Evolutionary conservation across 1,140 invertebrate species (phyloP), one percentile per base, ranked within the genome.

Genomic region (Ostrea denselamellosa): DNA sequence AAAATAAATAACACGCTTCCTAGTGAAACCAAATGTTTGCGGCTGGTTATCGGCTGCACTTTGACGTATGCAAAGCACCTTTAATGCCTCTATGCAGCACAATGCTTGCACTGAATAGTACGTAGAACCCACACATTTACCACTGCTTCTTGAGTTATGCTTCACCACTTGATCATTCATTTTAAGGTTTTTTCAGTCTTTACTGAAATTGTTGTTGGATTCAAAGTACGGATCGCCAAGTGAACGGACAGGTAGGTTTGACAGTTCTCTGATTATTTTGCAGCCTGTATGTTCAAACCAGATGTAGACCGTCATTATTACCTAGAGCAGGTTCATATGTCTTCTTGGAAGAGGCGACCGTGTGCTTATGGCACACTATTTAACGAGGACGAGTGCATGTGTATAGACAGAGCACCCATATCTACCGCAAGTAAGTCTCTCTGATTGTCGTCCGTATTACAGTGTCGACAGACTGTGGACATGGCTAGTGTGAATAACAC

Each of bases 381-480:
- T 77, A 77, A 77, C 28, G 68, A 77, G 68, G 68, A 77, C 10
- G 25, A 77, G 28, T 77, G 68, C 68, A 77, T 77, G 68, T 77
- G 68, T 25, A 77, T 77, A 77, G 68, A 77, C 68, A 22, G 68
- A 34, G 68, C 68, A 28, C 68, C 68, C 25, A 77, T 77, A 77
- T 77, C 68, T 77, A 77, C 68, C 68, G 34, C 68, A 77, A 77
- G 68, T 77, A 77, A 77, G 68, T 77, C 68, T 28, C 65, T 7
- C n/a, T 5, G 8, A 19, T 19, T 62, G 58, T 62, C 58, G 14
- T 62, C 58, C 14, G 17, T 62, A 7, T 19, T 44, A 44, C 34
- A 44, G 34, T 44, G 34, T 44, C 34, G 5, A 1, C 34, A 44
- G 34, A 44, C 34, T 44, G 34, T 44, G 34, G 56, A 62, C 56